Conservation (phyloP, 2,888 invertebrate species). For the Caenorhabditis uteleia region DNA sequence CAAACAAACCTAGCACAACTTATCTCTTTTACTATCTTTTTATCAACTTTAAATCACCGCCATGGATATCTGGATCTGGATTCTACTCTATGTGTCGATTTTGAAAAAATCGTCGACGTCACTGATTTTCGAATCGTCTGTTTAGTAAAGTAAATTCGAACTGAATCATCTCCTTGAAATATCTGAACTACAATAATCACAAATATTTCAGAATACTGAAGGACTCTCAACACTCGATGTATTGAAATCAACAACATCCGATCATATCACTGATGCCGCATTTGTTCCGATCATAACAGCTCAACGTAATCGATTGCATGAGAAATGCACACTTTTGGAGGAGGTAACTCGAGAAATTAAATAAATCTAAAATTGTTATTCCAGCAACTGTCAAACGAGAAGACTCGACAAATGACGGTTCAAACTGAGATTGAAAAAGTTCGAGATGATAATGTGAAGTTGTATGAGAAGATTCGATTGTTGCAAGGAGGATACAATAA, state of each 20-base stretch:
- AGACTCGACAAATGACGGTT: conserved; percentile 46
- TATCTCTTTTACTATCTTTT: too few relatives aligned
- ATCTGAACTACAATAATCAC: too few relatives aligned
- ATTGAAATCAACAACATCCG: conserved; percentile 3
- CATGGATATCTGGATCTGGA: too few relatives aligned
- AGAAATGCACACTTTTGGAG: conserved; percentile 36
- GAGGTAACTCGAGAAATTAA: conserved; percentile 14
- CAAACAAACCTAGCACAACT: too few relatives aligned
- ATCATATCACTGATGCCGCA: conserved; percentile 14
- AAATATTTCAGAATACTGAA: conserved; percentile 9
- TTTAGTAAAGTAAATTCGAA: too few relatives aligned
- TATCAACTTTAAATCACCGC: too few relatives aligned
- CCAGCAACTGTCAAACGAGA: conserved; percentile 34
- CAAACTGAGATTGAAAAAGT: conserved; percentile 73
- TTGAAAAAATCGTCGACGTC: too few relatives aligned
- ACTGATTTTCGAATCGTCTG: too few relatives aligned
- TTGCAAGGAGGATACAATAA: conserved; percentile 70
- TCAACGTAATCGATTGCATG: conserved; percentile 73
- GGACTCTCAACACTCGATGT: conserved; percentile 30
- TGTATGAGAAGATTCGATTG: conserved; percentile 74
- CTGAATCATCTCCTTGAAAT: too few relatives aligned
- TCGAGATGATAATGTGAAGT: conserved; percentile 73
- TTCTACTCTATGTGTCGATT: too few relatives aligned
- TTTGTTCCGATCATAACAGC: conserved; percentile 71
- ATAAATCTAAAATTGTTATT: conserved; percentile 3